A percentile compares a stretch with the other conserved stretches of the same genome.
Evolutionary conservation across 2,113 vertebrate genomes (phyloP).

Genomic region (Pelecanus crispus): DNA sequence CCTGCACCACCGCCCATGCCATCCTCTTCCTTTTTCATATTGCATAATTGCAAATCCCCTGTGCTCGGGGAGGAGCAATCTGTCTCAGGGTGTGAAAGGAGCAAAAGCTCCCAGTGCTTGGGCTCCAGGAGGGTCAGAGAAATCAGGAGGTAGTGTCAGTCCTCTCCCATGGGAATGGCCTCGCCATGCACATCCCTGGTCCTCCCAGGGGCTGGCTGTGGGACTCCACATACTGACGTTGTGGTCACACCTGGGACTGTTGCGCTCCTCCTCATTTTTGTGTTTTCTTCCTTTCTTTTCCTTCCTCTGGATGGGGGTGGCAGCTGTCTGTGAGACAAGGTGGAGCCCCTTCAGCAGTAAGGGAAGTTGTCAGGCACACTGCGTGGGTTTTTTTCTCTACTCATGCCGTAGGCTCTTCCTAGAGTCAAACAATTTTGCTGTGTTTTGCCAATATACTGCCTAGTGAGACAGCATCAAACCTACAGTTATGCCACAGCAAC

Average conservation of each 20-base stretch:
- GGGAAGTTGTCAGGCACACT: background rate
- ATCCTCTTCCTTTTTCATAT: background rate
- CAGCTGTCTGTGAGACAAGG: background rate
- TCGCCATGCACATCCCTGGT: background rate
- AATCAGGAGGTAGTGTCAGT: background rate
- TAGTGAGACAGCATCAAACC: background rate
- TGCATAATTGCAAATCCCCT: background rate
- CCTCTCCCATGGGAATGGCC: background rate
- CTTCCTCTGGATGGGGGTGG: background rate
- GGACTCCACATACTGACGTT: fast-evolving
- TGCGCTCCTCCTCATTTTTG: fast-evolving
- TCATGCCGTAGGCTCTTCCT: background rate
- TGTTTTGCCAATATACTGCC: background rate
- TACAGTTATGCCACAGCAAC: background rate
- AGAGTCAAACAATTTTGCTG: background rate
- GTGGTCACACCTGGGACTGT: background rate
- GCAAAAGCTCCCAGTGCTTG: background rate
- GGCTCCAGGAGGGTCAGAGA: background rate
- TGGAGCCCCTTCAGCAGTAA: background rate
- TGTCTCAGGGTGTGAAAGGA: background rate
- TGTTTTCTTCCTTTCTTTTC: background rate
- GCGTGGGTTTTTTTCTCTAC: background rate
- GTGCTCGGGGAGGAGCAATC: background rate
- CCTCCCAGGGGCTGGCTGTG: background rate
- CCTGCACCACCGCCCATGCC: fast-evolving